A percentile compares a stretch with the other conserved stretches of the same genome.
Evolutionary conservation across 2,113 vertebrate species (phyloP).

Genomic region (Campylorhamphus procurvoides): DNA sequence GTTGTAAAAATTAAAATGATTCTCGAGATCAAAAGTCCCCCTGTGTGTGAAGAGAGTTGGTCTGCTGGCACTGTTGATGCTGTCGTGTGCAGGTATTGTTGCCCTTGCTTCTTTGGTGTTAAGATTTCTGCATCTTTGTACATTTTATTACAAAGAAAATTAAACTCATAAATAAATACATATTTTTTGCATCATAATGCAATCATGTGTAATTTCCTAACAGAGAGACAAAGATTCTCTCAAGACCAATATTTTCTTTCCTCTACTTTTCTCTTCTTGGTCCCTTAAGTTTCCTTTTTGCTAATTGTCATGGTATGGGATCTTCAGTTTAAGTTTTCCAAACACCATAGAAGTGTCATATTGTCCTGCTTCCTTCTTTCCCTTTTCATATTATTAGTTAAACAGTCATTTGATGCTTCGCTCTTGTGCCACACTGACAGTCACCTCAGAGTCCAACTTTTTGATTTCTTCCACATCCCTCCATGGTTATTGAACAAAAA

Average conservation of each 20-base stretch:
- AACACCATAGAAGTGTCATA: background rate
- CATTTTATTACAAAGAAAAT: background rate
- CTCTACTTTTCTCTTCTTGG: background rate
- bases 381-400: background rate
- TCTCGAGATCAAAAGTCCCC: background rate
- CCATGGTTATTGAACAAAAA: background rate
- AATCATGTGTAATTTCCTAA: background rate
- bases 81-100: background rate
- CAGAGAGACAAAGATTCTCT: background rate
- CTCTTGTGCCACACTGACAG: background rate
- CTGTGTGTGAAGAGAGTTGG: background rate
- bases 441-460: background rate
- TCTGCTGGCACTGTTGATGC: background rate
- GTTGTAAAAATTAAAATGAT: background rate
- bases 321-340: background rate
- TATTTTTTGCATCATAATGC: background rate
- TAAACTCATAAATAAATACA: background rate
- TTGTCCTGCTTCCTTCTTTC: background rate
- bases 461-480: background rate
- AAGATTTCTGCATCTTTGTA: background rate
- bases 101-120: background rate
- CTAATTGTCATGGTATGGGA: rapidly evolving
- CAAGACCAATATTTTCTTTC: background rate
- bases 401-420: background rate
- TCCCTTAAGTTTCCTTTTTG: background rate